Evolutionary conservation across 2,113 vertebrate species (phyloP).

Genomic region (Bos indicus): DNA sequence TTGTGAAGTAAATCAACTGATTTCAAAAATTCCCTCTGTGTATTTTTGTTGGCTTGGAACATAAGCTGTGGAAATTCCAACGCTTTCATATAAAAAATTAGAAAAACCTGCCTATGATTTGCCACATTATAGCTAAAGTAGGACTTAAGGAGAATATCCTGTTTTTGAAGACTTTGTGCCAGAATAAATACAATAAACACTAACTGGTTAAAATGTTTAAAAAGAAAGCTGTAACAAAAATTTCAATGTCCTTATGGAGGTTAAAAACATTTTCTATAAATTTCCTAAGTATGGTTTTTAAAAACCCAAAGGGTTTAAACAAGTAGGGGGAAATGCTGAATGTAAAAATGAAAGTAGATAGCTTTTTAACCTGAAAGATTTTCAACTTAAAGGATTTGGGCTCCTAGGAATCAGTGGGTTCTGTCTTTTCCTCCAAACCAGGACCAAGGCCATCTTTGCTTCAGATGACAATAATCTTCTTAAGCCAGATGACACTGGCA

Average conservation of each 20-base stretch:
- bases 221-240: constrained; percentile 31
- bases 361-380: not conserved
- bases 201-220: not conserved
- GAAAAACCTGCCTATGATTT: constrained; percentile 23
- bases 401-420: not conserved
- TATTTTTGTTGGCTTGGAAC: constrained; percentile 68
- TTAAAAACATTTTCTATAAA: constrained; percentile 2
- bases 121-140: constrained; percentile 51
- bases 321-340: not conserved
- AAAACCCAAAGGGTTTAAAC: not conserved
- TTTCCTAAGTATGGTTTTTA: not conserved
- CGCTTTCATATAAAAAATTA: constrained; percentile 43
- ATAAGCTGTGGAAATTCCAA: constrained; percentile 79
- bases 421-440: not conserved
- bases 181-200: constrained; percentile 13
- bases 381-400: not conserved
- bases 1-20: constrained; percentile 39
- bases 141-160: constrained; percentile 63
- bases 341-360: not conserved
- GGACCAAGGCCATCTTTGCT: not conserved
- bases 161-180: constrained; percentile 62
- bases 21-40: constrained; percentile 63
- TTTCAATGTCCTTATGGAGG: constrained; percentile 21
- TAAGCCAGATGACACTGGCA: not conserved
- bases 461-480: not conserved